phyloP scores from a whole-genome alignment of 2,888 invertebrate genomes.

The Eupeodes luniger region DNA sequence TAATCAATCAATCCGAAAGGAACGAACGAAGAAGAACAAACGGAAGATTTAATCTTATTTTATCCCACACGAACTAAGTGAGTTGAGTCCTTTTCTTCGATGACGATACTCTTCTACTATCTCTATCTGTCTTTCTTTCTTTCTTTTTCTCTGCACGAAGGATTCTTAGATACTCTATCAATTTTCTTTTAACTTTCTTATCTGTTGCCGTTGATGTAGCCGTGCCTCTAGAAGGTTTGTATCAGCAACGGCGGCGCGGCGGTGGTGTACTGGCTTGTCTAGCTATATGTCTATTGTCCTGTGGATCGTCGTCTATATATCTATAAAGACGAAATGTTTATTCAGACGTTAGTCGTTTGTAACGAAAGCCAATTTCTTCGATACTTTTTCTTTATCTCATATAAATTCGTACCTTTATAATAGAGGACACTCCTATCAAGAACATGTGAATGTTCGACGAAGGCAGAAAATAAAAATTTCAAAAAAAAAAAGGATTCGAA shows the following conservation, averaged over 20 bases:
- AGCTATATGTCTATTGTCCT: conserved; percentile 8
- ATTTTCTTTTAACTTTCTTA: conserved; percentile 57
- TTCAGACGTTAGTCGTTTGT: conserved; percentile 58
- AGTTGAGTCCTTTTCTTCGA: conserved; percentile 37
- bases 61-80: conserved; percentile 42
- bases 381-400: conserved; percentile 22
- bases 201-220: conserved; percentile 39
- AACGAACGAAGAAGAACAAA: conserved; percentile 40
- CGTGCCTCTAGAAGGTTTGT: conserved; percentile 20
- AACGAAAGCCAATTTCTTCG: conserved; percentile 60
- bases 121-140: too few relatives aligned
- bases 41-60: conserved; percentile 71
- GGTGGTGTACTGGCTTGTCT: neutral
- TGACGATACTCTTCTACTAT: neutral
- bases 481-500: conserved; percentile 32
- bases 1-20: conserved; percentile 69
- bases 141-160: conserved; percentile 17
- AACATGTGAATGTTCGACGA: conserved; percentile 12
- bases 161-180: conserved; percentile 66
- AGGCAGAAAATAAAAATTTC: neutral
- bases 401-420: conserved; percentile 59
- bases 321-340: conserved; percentile 54
- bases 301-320: neutral
- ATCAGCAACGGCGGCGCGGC: neutral
- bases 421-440: conserved; percentile 60